Conservation (phyloP, 92 coral and sea anemone species). For the Ricordea florida region DNA sequence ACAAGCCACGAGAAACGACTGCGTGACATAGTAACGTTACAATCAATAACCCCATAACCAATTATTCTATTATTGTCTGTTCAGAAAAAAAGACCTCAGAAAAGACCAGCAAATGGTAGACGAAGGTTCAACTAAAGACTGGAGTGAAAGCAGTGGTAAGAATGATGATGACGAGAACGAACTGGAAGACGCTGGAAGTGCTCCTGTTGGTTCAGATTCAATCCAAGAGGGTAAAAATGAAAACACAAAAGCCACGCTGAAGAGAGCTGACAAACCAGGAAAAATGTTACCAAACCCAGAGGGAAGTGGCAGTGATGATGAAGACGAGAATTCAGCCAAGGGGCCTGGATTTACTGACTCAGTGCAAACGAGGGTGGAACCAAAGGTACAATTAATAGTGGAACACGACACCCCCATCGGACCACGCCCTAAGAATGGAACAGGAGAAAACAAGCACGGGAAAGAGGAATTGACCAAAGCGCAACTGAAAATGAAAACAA, state of each 20-base stretch:
- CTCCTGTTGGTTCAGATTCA: not conserved
- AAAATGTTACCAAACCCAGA: too few species aligned
- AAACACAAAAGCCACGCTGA: too few species aligned
- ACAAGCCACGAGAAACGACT: too few species aligned
- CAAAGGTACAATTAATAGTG: not conserved
- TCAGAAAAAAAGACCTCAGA: too few species aligned
- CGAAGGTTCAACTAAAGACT: too few species aligned
- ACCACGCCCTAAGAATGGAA: not conserved
- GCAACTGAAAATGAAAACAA: not conserved
- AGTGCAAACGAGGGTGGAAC: not conserved
- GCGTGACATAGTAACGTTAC: too few species aligned
- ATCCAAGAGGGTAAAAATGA: not conserved
- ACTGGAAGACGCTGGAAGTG: not conserved
- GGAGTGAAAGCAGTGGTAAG: not conserved
- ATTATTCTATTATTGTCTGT: too few species aligned
- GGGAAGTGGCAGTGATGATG: constrained; percentile 5
- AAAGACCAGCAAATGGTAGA: too few species aligned
- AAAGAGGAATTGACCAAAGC: too few species aligned
- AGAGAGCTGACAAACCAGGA: too few species aligned
- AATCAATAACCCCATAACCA: too few species aligned
- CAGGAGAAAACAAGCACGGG: not conserved
- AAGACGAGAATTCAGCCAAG: not conserved
- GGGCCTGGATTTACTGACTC: not conserved
- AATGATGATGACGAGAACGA: not conserved
- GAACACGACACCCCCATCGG: not conserved